Percentiles rank a stretch among this genome's conserved stretches.
These are phyloP conservation scores for Heliconius aoede DNA, from an alignment of 2,888 invertebrate species.

Conservation along the genomic window DNA sequence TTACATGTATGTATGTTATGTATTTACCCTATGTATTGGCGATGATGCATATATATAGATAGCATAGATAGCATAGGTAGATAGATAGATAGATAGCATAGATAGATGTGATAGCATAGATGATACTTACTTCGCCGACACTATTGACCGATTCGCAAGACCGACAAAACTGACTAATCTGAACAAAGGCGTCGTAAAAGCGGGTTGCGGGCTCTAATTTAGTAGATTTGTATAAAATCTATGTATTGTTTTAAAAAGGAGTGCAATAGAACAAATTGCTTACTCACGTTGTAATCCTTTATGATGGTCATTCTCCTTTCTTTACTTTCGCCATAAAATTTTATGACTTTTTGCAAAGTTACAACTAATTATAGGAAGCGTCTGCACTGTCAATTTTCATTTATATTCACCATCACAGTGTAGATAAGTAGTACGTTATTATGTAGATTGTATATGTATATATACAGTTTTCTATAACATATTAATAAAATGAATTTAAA, in stretches of 20 bases:
- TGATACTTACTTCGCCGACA: too few species aligned
- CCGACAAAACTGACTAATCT: not conserved
- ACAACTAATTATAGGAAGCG: conserved; percentile 8
- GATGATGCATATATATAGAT: too few species aligned
- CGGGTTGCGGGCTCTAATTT: conserved; percentile 73
- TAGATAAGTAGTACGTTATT: not conserved
- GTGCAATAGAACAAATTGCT: conserved; percentile 71
- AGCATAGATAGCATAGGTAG: too few species aligned
- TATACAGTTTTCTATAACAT: too few species aligned
- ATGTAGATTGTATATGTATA: not conserved
- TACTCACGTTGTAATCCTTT: conserved; percentile 73
- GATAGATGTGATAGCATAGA: too few species aligned
- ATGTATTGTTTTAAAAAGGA: conserved; percentile 68
- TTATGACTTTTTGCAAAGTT: conserved; percentile 24
- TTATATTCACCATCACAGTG: not conserved
- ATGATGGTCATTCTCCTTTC: conserved; percentile 61
- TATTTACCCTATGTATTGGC: too few species aligned
- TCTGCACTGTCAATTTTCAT: not conserved
- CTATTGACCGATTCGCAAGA: conserved; percentile 63
- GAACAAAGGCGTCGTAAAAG: conserved; percentile 61
- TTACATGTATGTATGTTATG: too few species aligned
- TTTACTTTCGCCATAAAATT: conserved; percentile 70
- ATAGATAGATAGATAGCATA: too few species aligned
- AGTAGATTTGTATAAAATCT: conserved; percentile 65
- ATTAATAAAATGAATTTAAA: not conserved